Percentiles rank a stretch among this genome's conserved stretches.
phyloP scores from a whole-genome alignment of 2,113 vertebrate species.

The Oreocharis arfaki region DNA sequence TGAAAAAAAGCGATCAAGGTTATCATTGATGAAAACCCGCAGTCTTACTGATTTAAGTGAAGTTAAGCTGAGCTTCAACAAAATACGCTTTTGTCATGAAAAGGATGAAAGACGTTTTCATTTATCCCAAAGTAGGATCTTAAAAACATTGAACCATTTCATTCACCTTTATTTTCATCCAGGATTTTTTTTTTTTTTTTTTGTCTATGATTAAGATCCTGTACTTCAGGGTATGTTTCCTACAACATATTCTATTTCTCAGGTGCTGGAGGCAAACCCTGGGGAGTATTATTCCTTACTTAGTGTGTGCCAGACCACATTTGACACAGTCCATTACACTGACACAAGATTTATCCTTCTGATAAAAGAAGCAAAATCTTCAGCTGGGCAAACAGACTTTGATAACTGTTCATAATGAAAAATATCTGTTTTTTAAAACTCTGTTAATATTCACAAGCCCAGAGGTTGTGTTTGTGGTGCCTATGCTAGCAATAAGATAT shows the following conservation, averaged over 20 bases:
- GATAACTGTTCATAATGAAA: background rate
- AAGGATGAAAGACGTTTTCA: background rate
- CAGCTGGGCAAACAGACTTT: background rate
- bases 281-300: constrained; percentile 37
- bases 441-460: background rate
- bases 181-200: background rate
- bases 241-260: constrained; percentile 31
- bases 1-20: background rate
- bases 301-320: constrained; percentile 46
- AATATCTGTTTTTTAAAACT: background rate
- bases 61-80: background rate
- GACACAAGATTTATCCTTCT: constrained; percentile 32
- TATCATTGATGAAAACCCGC: background rate
- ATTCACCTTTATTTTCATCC: background rate
- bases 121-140: background rate
- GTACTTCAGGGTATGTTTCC: background rate
- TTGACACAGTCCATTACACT: constrained; percentile 51
- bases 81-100: background rate
- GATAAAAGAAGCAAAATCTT: constrained; percentile 26
- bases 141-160: background rate
- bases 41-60: background rate
- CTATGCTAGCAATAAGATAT: background rate
- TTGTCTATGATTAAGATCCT: background rate
- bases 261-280: constrained; percentile 39
- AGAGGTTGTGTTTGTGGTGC: background rate